These are phyloP conservation scores for Leucoraja ocellata DNA, from an alignment of 2,797 vertebrate species.

Conservation along the genomic window DNA sequence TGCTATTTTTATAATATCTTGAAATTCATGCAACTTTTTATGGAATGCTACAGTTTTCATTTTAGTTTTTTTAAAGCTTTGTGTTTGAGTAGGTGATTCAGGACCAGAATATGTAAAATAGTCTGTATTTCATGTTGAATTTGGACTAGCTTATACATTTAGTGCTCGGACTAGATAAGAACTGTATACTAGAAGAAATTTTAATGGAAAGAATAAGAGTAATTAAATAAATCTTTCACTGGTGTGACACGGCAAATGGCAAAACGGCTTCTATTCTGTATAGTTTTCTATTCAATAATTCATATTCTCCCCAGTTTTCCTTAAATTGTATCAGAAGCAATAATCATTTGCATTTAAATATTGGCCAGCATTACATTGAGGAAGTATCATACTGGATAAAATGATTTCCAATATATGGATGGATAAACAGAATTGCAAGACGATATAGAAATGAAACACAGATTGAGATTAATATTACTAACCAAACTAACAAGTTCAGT, in stretches of 20 bases:
- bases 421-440: background rate
- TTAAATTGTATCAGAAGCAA: background rate
- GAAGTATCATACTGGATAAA: background rate
- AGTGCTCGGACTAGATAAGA: background rate
- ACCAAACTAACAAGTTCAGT: background rate
- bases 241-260: background rate
- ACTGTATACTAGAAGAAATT: background rate
- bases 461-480: background rate
- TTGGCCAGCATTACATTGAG: background rate
- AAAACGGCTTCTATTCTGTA: background rate
- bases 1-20: background rate
- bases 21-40: background rate
- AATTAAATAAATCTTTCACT: background rate
- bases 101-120: background rate
- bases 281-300: background rate
- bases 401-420: background rate
- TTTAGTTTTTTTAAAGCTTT: background rate
- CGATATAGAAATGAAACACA: background rate
- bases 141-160: background rate
- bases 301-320: background rate
- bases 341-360: background rate
- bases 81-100: background rate
- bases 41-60: background rate
- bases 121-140: background rate
- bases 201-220: background rate